phyloP scores from a whole-genome alignment of 2,797 vertebrate genomes.

The Karalla daura region DNA sequence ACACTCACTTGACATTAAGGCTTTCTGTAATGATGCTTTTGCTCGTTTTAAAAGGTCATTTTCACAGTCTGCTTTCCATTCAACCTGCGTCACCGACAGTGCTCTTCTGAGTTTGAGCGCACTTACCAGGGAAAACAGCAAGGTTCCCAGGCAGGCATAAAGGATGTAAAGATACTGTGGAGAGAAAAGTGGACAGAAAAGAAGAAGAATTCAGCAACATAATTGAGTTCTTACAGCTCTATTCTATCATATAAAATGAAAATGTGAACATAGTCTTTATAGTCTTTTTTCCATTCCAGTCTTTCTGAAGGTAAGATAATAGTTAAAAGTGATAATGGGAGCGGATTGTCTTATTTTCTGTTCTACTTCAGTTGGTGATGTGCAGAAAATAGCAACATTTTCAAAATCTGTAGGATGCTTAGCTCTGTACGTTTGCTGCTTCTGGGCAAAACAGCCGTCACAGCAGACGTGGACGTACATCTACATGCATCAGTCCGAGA shows the following conservation, averaged over 20 bases:
- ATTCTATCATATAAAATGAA: too few relatives aligned
- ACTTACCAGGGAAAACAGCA: conserved; percentile 88
- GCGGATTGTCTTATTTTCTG: conserved; percentile 9
- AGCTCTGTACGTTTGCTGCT: conserved; percentile 23
- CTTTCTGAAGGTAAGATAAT: neutral
- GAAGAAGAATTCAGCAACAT: conserved; percentile 5
- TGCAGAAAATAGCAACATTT: conserved; percentile 20
- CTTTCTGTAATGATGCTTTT: conserved; percentile 35
- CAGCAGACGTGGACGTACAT: conserved; percentile 18
- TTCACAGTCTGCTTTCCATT: conserved; percentile 30
- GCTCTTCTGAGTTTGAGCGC: conserved; percentile 13
- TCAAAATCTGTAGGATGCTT: conserved; percentile 22
- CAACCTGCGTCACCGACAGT: neutral
- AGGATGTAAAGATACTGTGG: conserved; percentile 82
- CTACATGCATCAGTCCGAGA: conserved; percentile 45
- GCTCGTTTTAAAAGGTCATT: conserved; percentile 50
- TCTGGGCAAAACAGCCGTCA: conserved; percentile 21
- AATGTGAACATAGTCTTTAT: neutral
- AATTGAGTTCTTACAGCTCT: neutral
- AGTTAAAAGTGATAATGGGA: conserved; percentile 5
- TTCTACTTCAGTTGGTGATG: conserved; percentile 5
- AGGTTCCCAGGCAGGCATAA: conserved; percentile 84
- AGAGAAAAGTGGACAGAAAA: conserved; percentile 41
- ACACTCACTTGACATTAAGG: conserved; percentile 51
- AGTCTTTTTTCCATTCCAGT: neutral